Percentiles rank a stretch among this genome's conserved stretches.
Conservation (phyloP, 2,888 invertebrate species). For the Aphrophora alni region DNA sequence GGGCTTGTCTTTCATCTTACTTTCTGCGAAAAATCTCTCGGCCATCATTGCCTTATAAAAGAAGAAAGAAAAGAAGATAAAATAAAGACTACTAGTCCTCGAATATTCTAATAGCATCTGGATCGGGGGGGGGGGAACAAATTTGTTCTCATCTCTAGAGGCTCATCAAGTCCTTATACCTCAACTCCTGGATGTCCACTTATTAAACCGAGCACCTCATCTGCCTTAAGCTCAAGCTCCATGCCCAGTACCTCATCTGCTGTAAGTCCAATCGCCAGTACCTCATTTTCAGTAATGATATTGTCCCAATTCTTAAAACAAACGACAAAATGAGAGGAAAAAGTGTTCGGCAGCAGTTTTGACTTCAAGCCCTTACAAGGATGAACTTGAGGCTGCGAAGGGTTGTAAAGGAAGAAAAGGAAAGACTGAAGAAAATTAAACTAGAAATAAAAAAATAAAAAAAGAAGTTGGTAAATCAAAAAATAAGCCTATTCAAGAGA, state of each 20-base stretch:
- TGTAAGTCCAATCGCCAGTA: no score
- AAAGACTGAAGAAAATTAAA: conserved; percentile 20
- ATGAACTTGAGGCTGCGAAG: conserved; percentile 20
- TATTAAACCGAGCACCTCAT: conserved; percentile 19
- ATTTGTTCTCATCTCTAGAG: conserved; percentile 35
- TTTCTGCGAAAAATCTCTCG: no score
- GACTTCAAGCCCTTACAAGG: conserved; percentile 29
- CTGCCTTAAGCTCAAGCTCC: neutral
- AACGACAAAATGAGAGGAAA: conserved; percentile 21
- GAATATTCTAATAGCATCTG: no score
- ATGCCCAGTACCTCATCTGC: conserved; percentile 16
- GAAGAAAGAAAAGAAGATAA: no score
- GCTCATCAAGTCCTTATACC: conserved; percentile 18
- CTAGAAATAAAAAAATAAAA: conserved; percentile 6
- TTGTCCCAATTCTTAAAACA: conserved; percentile 24
- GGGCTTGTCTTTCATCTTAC: no score
- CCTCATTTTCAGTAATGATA: no score
- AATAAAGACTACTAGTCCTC: no score
- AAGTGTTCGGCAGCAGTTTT: conserved; percentile 22
- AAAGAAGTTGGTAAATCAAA: conserved; percentile 9
- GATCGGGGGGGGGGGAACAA: no score
- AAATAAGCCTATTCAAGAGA: conserved; percentile 20
- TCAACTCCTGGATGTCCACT: conserved; percentile 22
- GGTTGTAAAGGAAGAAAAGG: conserved; percentile 19
- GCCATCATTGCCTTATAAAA: no score